Percentiles rank a stretch among this genome's conserved stretches.
Conservation (phyloP, 1,140 invertebrate species). For the Vollenhovia emeryi region DNA sequence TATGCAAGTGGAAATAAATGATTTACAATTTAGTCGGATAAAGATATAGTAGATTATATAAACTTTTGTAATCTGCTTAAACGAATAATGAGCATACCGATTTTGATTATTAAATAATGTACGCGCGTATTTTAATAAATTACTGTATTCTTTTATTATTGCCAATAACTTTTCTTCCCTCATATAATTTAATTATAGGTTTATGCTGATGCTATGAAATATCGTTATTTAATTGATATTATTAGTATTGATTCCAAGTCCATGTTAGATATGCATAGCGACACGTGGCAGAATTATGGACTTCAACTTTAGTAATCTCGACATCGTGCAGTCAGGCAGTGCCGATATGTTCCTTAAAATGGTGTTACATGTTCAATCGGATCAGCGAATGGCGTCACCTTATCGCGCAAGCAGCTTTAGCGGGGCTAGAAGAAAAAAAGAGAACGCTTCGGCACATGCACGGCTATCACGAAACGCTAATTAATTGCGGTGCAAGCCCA, state of each 20-base stretch:
- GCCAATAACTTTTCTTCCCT: background rate
- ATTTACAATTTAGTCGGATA: conserved; percentile 37
- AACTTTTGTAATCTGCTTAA: conserved; percentile 56
- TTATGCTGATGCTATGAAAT: conserved; percentile 38
- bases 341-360: conserved; percentile 43
- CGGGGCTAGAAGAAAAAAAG: conserved; percentile 65
- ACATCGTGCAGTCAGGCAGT: conserved; percentile 38
- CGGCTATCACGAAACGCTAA: conserved; percentile 83
- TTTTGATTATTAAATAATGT: conserved; percentile 34
- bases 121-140: conserved; percentile 79
- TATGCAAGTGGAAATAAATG: conserved; percentile 35
- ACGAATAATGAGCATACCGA: conserved; percentile 7
- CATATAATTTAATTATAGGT: background rate
- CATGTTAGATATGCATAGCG: background rate
- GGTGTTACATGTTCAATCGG: conserved; percentile 73
- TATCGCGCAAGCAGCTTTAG: conserved; percentile 79
- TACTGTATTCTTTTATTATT: conserved; percentile 77
- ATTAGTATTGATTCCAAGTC: background rate
- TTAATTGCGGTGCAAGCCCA: conserved; percentile 83
- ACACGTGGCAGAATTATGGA: conserved; percentile 34
- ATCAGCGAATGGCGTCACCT: conserved; percentile 80
- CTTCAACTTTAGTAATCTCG: conserved; percentile 26
- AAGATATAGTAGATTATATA: conserved; percentile 42
- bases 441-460: conserved; percentile 81
- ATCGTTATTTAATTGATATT: conserved; percentile 26